phyloP scores from a whole-genome alignment of 1,140 invertebrate species.

The Drosophila elegans region DNA sequence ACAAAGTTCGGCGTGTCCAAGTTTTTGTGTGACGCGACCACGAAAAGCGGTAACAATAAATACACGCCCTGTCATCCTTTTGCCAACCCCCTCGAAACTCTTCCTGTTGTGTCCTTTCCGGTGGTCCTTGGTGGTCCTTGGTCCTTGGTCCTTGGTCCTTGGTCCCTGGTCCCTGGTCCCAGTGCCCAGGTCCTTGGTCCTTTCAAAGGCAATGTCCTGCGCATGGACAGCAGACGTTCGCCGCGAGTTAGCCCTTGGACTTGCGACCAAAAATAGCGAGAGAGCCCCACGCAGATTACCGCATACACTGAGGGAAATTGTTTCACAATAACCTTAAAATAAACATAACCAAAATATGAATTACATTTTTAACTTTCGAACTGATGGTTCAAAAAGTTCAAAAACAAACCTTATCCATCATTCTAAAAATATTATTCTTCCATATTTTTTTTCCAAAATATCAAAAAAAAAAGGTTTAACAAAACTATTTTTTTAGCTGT shows the following conservation, averaged over 20 bases:
- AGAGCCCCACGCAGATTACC: slow-evolving; percentile 23
- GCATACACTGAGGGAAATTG: slow-evolving; percentile 6
- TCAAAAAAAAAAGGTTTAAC: too few species aligned
- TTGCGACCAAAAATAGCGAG: slow-evolving; percentile 55
- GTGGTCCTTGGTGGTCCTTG: neutral
- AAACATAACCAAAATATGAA: too few species aligned
- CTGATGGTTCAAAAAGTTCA: too few species aligned
- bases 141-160: neutral
- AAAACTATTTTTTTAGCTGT: too few species aligned
- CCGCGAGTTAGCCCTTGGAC: slow-evolving; percentile 37
- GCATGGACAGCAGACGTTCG: slow-evolving; percentile 52
- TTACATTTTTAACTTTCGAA: too few species aligned
- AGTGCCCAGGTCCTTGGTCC: neutral
- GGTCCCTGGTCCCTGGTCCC: neutral
- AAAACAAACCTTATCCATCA: too few species aligned
- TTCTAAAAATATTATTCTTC: too few species aligned
- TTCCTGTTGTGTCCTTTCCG: slow-evolving; percentile 15
- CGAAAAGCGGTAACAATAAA: slow-evolving; percentile 76
- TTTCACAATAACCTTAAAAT: too few species aligned
- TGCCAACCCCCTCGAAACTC: neutral
- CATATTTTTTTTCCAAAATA: too few species aligned
- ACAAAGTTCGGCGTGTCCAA: slow-evolving; percentile 64
- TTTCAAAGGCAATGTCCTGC: slow-evolving; percentile 15
- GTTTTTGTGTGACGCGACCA: slow-evolving; percentile 64
- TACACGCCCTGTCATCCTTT: slow-evolving; percentile 62